These are phyloP conservation scores for Opisthocomus hoazin DNA, from an alignment of 2,113 vertebrate genomes.

Conservation along the genomic window DNA sequence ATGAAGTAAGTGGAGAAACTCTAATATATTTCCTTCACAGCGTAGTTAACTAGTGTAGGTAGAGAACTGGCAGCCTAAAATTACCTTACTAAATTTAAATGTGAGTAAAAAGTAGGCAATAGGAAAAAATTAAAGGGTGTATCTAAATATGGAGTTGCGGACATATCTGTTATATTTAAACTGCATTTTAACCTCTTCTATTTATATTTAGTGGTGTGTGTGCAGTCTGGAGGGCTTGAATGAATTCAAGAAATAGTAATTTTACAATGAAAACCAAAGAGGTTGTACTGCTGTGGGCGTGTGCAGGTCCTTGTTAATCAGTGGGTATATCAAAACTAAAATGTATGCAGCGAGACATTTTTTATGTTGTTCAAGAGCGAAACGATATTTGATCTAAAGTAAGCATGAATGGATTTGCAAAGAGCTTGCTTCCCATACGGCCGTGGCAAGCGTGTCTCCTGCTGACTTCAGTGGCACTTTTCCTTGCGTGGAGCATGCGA, in stretches of 20 bases:
- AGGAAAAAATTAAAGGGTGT: slow-evolving; percentile 70
- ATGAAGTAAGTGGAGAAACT: not conserved
- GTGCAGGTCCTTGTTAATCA: accelerated
- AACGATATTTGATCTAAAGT: not conserved
- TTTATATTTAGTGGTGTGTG: slow-evolving; percentile 56
- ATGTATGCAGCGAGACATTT: not conserved
- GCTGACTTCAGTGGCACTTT: not conserved
- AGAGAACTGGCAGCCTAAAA: slow-evolving; percentile 54
- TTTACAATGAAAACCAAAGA: slow-evolving; percentile 22
- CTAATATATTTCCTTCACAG: not conserved
- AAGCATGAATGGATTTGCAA: not conserved
- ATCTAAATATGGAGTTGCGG: slow-evolving; percentile 51
- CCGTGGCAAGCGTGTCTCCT: not conserved
- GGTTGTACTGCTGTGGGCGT: not conserved
- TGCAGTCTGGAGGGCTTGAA: slow-evolving; percentile 47
- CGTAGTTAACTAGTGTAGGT: slow-evolving; percentile 29
- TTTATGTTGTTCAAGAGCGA: not conserved
- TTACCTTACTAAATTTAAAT: slow-evolving; percentile 75
- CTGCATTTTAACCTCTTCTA: slow-evolving; percentile 64
- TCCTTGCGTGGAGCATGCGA: not conserved
- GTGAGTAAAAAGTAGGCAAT: slow-evolving; percentile 65
- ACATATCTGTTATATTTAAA: slow-evolving; percentile 62
- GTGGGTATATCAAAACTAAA: not conserved
- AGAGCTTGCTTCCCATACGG: not conserved
- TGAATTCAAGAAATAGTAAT: slow-evolving; percentile 29